phyloP scores from a whole-genome alignment of 1,140 invertebrate species.

The Drosophila bocqueti region DNA sequence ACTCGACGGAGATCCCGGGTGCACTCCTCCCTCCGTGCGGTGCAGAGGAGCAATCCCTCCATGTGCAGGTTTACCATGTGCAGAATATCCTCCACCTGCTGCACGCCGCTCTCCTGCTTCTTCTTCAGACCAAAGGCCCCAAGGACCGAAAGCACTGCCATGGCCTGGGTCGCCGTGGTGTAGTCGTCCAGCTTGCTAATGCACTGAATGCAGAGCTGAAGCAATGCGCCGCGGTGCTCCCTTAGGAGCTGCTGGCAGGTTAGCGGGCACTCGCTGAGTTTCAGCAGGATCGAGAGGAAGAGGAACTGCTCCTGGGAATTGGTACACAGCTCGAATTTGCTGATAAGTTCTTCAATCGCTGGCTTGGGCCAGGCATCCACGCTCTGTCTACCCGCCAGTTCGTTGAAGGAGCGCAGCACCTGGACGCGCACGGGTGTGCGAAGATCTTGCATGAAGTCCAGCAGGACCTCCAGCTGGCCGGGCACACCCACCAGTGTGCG shows the following conservation, averaged over 20 bases:
- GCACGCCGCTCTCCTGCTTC: constrained; percentile 42
- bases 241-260: constrained; percentile 86
- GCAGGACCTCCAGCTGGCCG: constrained; percentile 90
- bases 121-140: constrained; percentile 87
- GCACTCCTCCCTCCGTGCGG: constrained; percentile 66
- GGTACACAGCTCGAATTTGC: constrained; percentile 73
- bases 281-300: constrained; percentile 85
- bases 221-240: constrained; percentile 86
- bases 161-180: constrained; percentile 89
- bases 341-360: constrained; percentile 88
- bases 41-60: constrained; percentile 78
- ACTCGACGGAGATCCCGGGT: constrained; percentile 65
- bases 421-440: constrained; percentile 90
- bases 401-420: constrained; percentile 90
- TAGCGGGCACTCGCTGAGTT: constrained; percentile 86
- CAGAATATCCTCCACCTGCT: constrained; percentile 71
- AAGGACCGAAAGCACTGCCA: constrained; percentile 89
- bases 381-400: constrained; percentile 90
- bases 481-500: constrained; percentile 96
- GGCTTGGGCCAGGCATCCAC: constrained; percentile 93
- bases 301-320: constrained; percentile 78
- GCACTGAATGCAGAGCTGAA: constrained; percentile 86
- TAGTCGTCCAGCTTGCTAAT: constrained; percentile 88
- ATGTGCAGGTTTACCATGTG: constrained; percentile 82
- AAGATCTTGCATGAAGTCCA: constrained; percentile 87